These are phyloP conservation scores for Tinea semifulvella DNA, from an alignment of 2,888 invertebrate genomes.

Conservation along the genomic window DNA sequence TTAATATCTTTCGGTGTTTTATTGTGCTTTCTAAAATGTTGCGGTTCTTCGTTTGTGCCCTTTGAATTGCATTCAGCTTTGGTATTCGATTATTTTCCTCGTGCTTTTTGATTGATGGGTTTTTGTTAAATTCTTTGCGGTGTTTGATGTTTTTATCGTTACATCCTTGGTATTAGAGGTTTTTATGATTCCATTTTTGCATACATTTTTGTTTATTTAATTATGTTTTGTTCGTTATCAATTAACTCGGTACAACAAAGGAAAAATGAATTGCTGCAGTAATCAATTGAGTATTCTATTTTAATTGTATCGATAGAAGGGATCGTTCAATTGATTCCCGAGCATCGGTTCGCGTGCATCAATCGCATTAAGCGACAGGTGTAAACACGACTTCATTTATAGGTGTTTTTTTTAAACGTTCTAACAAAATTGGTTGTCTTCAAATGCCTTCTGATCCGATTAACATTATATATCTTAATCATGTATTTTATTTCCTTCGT, in stretches of 20 bases:
- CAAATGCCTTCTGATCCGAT: no score
- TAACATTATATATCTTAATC: no score
- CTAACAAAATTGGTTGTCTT: no score
- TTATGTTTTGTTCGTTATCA: background rate
- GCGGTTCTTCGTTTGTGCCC: constrained; percentile 53
- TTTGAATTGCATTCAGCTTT: constrained; percentile 58
- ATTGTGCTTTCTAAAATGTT: constrained; percentile 46
- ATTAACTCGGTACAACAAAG: background rate
- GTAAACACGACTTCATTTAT: constrained; percentile 8
- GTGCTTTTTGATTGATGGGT: constrained; percentile 62
- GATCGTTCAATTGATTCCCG: constrained; percentile 14
- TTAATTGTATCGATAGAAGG: constrained; percentile 10
- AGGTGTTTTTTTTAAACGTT: no score
- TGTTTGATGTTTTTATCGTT: background rate
- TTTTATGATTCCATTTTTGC: no score
- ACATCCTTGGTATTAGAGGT: no score
- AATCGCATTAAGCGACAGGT: constrained; percentile 14
- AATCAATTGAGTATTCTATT: constrained; percentile 5
- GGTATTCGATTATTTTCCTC: constrained; percentile 26
- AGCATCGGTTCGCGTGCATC: constrained; percentile 12
- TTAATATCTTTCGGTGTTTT: constrained; percentile 42
- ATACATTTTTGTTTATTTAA: background rate
- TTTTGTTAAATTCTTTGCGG: constrained; percentile 29
- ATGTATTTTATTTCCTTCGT: no score
- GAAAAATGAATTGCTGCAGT: background rate